Base-by-base conservation (phyloP, 2,113 vertebrate species). In the Bubo blakistoni region DNA sequence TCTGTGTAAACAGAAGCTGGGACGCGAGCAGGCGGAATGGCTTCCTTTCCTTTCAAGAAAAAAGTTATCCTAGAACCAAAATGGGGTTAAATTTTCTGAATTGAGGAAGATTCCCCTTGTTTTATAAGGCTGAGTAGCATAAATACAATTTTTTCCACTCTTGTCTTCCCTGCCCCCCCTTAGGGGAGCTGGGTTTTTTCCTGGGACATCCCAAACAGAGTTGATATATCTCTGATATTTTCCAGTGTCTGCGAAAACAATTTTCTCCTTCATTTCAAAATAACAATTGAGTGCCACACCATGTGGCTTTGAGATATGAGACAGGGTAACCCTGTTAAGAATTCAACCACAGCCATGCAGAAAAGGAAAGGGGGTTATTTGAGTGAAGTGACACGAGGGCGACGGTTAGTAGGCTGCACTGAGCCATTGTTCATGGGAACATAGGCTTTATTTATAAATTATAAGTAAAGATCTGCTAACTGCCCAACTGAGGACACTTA, bases 401-500 rank as follows among this genome's bases (percentile, higher is more conserved):
- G 12, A 59, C 40, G 69, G 78, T 76, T 61, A 54, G 73, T 57
- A 70, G 94, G 73, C 91, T 95, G 73, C 42, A 9, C 89, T 42
- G 62, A 92, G 78, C 74, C 81, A 11, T 66, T 69, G 61, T 85
- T 90, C 91, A 76, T 71, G 83, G 77, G 81, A 96, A 90, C 78
- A 34, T 2, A 77, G 58, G 63, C 92, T 59, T 95, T 96, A 84
- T 92, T 97, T 97, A 91, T 70, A 88, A 92, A 94, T 95, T 85
- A 57, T 36, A 95, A 92, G 59, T 90, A 94, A 95, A 94, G 95
- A 88, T 91, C 89, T 91, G 78, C 71, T 94, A 95, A 95, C 78
- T 82, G 71, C 91, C 93, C 94, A 77, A 29, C 78, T 90, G 91
- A 96, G 95, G 92, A 73, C 62, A 83, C 74, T 96, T 92, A 89